Percentiles rank a stretch among this genome's conserved stretches.
These are phyloP conservation scores for Theocolax elegans DNA, from an alignment of 1,140 invertebrate genomes.

Conservation along the genomic window DNA sequence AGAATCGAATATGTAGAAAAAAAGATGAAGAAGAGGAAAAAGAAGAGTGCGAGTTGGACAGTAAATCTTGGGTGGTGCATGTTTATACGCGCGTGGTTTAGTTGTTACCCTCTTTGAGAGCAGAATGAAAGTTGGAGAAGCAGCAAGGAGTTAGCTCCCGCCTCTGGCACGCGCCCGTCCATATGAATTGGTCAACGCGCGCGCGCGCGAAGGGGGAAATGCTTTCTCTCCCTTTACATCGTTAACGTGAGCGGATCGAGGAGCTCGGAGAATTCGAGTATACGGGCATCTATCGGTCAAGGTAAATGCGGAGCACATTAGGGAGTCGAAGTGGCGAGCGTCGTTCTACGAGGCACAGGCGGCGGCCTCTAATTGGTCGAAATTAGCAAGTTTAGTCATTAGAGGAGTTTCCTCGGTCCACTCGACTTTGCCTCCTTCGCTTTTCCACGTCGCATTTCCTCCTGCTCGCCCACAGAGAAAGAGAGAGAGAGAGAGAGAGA, in stretches of 20 bases:
- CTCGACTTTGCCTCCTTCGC: constrained; percentile 56
- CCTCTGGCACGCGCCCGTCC: no score
- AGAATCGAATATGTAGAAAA: no score
- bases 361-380: constrained; percentile 64
- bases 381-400: constrained; percentile 70
- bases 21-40: no score
- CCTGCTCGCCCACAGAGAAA: constrained; percentile 5
- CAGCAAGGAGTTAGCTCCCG: no score
- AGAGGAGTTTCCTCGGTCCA: constrained; percentile 65
- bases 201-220: constrained; percentile 3
- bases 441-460: constrained; percentile 40
- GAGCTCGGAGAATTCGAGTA: constrained; percentile 35
- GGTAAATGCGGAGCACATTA: constrained; percentile 63
- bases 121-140: no score
- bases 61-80: no score
- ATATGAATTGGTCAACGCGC: constrained; percentile 4
- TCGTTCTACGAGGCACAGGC: neutral
- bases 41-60: no score
- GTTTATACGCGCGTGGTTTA: no score
- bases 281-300: constrained; percentile 59
- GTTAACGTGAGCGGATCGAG: neutral
- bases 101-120: no score
- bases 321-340: neutral
- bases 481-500: constrained; percentile 38
- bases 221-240: neutral